These are phyloP conservation scores for Telenomus remus DNA, from an alignment of 1,140 invertebrate species.

Conservation along the genomic window DNA sequence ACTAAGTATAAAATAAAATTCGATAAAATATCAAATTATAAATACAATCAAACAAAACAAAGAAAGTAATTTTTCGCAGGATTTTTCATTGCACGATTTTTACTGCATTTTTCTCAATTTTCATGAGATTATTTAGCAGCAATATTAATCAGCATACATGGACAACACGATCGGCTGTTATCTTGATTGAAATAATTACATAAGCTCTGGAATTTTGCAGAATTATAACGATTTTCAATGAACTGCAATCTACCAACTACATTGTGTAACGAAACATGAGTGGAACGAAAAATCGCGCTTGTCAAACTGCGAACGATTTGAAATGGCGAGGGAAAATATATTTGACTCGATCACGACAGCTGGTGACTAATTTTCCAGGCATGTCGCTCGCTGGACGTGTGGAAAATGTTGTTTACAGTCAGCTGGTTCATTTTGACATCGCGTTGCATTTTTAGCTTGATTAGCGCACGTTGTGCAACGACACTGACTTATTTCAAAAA, in stretches of 20 bases:
- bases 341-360: neutral
- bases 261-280: neutral
- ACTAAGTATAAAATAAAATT: neutral
- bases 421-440: constrained; percentile 57
- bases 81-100: too few species aligned
- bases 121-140: too few species aligned
- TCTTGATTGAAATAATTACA: constrained; percentile 12
- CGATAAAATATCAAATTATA: too few species aligned
- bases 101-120: too few species aligned
- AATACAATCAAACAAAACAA: too few species aligned
- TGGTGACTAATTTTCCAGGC: constrained; percentile 11
- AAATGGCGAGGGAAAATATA: neutral
- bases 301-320: too few species aligned
- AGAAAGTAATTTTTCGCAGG: too few species aligned
- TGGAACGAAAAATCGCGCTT: too few species aligned
- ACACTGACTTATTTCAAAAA: neutral
- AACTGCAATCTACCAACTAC: neutral
- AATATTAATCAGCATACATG: too few species aligned
- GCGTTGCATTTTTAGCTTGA: constrained; percentile 46
- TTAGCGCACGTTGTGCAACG: constrained; percentile 44
- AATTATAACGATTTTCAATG: neutral
- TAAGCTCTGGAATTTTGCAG: constrained; percentile 1
- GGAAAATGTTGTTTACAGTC: constrained; percentile 64
- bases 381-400: constrained; percentile 16
- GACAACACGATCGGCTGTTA: neutral